Percentiles rank a stretch among this genome's conserved stretches.
These are phyloP conservation scores for Danaus chrysippus DNA, from an alignment of 2,888 invertebrate genomes.

Conservation along the genomic window DNA sequence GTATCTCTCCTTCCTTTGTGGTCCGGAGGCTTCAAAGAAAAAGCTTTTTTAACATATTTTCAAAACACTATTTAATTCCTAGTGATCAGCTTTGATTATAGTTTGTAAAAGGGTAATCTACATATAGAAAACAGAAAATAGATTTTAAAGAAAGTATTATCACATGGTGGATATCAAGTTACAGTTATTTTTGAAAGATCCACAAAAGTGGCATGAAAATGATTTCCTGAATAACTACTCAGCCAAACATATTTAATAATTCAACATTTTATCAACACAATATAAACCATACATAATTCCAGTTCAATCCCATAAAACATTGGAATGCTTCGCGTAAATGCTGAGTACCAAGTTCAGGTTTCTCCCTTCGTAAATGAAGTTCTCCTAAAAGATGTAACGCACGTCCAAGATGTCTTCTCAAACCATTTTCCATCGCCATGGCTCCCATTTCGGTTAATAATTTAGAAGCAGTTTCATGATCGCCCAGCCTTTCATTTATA, in stretches of 20 bases:
- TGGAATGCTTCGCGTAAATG: constrained; percentile 65
- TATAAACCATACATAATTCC: constrained; percentile 39
- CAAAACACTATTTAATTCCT: no score
- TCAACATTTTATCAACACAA: background rate
- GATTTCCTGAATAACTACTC: background rate
- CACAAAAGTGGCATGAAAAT: background rate
- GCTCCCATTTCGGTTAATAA: constrained; percentile 69
- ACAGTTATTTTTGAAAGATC: no score
- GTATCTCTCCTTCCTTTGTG: background rate
- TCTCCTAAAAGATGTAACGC: constrained; percentile 68
- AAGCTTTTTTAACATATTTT: background rate
- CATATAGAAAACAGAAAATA: no score
- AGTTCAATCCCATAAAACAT: constrained; percentile 64
- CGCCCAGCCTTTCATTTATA: constrained; percentile 47
- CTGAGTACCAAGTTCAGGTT: constrained; percentile 66
- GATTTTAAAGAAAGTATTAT: no score
- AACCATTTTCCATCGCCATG: constrained; percentile 57
- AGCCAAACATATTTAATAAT: no score
- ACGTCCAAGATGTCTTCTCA: constrained; percentile 58
- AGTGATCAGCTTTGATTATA: no score
- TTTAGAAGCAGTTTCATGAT: constrained; percentile 57
- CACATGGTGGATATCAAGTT: no score
- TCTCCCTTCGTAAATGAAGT: constrained; percentile 59
- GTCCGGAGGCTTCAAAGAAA: background rate
- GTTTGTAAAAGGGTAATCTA: no score